Base-by-base conservation (phyloP, 1,140 invertebrate genomes). In the Cecropterus lyciades region DNA sequence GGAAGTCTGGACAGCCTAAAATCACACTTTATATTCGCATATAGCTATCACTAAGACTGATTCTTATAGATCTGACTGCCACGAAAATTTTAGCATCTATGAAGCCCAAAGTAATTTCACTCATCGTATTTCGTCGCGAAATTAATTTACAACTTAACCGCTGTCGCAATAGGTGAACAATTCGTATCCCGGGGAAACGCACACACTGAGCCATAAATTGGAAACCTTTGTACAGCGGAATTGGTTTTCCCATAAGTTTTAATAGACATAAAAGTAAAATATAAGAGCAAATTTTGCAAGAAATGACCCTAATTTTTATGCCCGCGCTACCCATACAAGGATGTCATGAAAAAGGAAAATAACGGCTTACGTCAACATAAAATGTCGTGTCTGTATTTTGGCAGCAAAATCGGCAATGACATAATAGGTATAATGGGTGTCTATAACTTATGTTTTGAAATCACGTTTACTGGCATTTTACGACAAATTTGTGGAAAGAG, bases 181-280 rank as follows among this genome's bases (percentile, higher is more conserved):
- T 71, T 70, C 60, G 57, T 51, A 62, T 69, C 51, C 43, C 49
- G 71, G 73, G 65, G 65, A 65, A 70, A 65, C 77, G 71, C 72
- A 74, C 71, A 63, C 62, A n/a, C n/a, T 65, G 59, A 65, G 53
- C 60, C 77, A 82, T 79, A 80, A 82, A 82, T 82, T 80, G 77
- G 65, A 70, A 24, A 70, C 77, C 72, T 82, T 82, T 82, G 80
- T 82, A 76, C 20, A 63, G 42, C 63, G 77, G 75, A 82, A 82
- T 82, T 82, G 77, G 80, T 78, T 80, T 82, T 76, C 74, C 80
- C 60, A 69, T 71, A 69, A 63, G 56, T 59, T 69, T 67, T 56
- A 42, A 64, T 46, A 46, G 46, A 57, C 65, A 71, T 62, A 40
- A 49, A 62, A 51, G 30, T 49, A 56, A 56, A 56, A n/a, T 56